Evolutionary conservation across 2,888 invertebrate species (phyloP), one percentile per base, ranked within the genome.

Genomic region (Ecliptopera silaceata): DNA sequence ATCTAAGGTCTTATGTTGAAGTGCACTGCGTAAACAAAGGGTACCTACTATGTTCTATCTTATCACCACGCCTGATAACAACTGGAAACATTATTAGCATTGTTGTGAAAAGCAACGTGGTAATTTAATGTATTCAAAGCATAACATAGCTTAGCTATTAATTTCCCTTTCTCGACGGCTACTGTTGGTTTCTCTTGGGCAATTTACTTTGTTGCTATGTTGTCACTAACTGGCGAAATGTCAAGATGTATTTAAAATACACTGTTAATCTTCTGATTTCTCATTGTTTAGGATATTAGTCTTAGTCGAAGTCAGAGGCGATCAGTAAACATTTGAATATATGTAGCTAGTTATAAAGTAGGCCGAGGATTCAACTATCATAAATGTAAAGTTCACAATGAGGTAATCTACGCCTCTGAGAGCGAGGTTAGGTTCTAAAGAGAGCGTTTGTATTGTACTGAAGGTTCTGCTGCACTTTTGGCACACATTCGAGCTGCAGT

Each of bases 381-480:
- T 52, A 32, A 43, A 56, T 39, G 36, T 49, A 62, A 62, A 58
- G 59, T 47, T 62, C 54, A 60, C 54, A 39, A 34, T 63, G 57
- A 53, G 53, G 59, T 51, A 54, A 59, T 47, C 41, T 34, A 51
- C 15, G 45, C 17, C 12, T 54, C 34, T 5, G 42, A 50, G 46
- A 47, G 46, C 38, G 44, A 58, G 57, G 52, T 59, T 56, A 64
- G 56, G 31, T 56, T 64, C 53, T 56, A 47, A 18, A 29, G 60
- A 66, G 50, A 65, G 48, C 54, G 57, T 29, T 20, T 50, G 50
- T 29, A 31, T 20, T 50, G 50, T 29, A 31, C 15, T 66, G 79
- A 80, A 83, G 85, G 82, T 80, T 84, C 72, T 77, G 74, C 78
- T 90, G 89, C 88, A 88, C 80, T 88, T 88, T 87, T 88, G 88